Percentiles rank a stretch among this genome's conserved stretches.
These are phyloP conservation scores for Seriola aureovittata DNA, from an alignment of 2,113 vertebrate species.

Conservation along the genomic window DNA sequence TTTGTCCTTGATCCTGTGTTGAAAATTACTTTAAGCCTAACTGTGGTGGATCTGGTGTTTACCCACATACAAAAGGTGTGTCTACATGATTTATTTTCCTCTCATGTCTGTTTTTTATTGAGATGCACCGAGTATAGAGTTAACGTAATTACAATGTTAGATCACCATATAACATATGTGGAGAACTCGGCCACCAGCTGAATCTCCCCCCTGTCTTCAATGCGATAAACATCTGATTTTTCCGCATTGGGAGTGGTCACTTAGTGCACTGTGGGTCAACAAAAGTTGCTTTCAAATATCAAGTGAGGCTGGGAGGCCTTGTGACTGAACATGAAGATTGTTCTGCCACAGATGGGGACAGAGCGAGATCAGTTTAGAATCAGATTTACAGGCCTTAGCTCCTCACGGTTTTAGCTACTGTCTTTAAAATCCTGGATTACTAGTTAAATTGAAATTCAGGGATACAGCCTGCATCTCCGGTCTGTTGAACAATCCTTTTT, in stretches of 20 bases:
- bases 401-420: not conserved
- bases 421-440: not conserved
- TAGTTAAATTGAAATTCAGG: not conserved
- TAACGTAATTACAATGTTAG: conserved; percentile 45
- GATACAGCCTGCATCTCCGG: not conserved
- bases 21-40: no score
- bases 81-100: not conserved
- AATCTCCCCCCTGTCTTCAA: conserved; percentile 14
- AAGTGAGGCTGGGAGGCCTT: conserved; percentile 12
- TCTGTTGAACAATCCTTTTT: no score
- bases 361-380: conserved; percentile 10
- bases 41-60: conserved; percentile 15
- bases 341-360: conserved; percentile 7
- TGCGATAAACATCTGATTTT: conserved; percentile 43
- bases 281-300: conserved; percentile 39
- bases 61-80: not conserved
- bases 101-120: conserved; percentile 27
- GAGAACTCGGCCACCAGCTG: not conserved
- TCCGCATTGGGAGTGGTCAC: not conserved
- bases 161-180: conserved; percentile 1
- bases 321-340: conserved; percentile 39
- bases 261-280: conserved; percentile 16
- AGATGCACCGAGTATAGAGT: not conserved
- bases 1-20: no score
- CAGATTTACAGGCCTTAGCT: not conserved